Evolutionary conservation across 2,797 vertebrate species (phyloP).

Genomic region (Vultur gryphus): DNA sequence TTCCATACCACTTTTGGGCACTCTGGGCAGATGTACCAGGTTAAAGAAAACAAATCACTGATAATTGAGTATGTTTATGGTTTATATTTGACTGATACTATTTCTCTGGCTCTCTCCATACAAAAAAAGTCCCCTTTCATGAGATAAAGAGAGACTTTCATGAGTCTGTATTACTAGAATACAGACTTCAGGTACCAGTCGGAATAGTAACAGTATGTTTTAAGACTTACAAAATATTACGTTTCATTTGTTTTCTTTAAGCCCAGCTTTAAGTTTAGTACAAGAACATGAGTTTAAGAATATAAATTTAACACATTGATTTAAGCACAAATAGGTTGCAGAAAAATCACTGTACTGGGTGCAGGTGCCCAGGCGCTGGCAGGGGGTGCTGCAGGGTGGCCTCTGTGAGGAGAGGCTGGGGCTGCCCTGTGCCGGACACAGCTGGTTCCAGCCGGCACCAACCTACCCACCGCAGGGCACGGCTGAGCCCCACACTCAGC

Average conservation of each 20-base stretch:
- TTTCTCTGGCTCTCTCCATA: background rate
- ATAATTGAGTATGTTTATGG: background rate
- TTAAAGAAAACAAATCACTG: background rate
- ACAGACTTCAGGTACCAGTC: background rate
- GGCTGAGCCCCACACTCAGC: background rate
- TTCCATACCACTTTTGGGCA: background rate
- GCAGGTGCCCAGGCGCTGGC: rapidly evolving
- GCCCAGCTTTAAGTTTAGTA: background rate
- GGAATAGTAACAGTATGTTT: rapidly evolving
- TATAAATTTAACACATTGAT: background rate
- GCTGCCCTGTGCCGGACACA: rapidly evolving
- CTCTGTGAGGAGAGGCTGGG: rapidly evolving
- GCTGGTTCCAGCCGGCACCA: rapidly evolving
- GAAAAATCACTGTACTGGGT: rapidly evolving
- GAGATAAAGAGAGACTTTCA: background rate
- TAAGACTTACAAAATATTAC: background rate
- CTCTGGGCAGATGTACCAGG: background rate
- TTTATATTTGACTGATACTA: background rate
- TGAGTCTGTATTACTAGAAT: background rate
- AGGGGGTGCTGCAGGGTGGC: rapidly evolving
- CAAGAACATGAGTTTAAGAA: background rate
- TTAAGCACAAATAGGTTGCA: background rate
- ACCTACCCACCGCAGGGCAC: rapidly evolving
- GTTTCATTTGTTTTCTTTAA: background rate
- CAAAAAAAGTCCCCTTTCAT: background rate